A percentile compares a stretch with the other conserved stretches of the same genome.
Evolutionary conservation across 2,888 invertebrate species (phyloP).

Genomic region (Alsophila aescularia): DNA sequence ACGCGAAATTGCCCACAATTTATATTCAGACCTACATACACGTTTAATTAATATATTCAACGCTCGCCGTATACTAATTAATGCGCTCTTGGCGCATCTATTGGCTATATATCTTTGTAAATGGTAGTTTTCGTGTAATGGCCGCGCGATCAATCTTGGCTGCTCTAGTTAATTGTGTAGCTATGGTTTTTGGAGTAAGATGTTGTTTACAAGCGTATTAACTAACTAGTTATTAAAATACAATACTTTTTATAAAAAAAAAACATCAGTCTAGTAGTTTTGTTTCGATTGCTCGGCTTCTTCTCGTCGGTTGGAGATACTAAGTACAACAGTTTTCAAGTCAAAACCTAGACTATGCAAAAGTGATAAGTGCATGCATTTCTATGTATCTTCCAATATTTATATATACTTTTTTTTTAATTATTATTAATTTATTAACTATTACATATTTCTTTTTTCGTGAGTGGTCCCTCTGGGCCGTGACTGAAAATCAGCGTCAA

Average conservation of each 20-base stretch:
- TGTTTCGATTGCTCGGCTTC: too few relatives aligned
- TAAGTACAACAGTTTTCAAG: too few relatives aligned
- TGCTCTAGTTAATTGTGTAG: conserved; percentile 26
- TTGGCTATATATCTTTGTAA: conserved; percentile 40
- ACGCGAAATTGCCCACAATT: conserved; percentile 24
- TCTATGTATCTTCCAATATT: too few relatives aligned
- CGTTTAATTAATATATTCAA: conserved; percentile 32
- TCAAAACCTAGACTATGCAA: too few relatives aligned
- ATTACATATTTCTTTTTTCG: too few relatives aligned
- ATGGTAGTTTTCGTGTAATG: conserved; percentile 38
- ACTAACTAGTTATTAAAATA: background rate
- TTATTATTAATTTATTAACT: too few relatives aligned
- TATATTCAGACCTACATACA: conserved; percentile 27
- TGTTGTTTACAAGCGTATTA: conserved; percentile 2
- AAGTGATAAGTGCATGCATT: too few relatives aligned
- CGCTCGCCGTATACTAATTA: conserved; percentile 32
- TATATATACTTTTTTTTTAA: too few relatives aligned
- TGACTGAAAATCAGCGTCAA: too few relatives aligned
- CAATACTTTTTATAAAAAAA: too few relatives aligned
- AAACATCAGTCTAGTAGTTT: background rate
- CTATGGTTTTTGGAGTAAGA: conserved; percentile 13
- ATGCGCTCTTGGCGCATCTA: conserved; percentile 31
- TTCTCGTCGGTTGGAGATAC: too few relatives aligned
- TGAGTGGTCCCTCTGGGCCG: too few relatives aligned
- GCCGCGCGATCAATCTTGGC: conserved; percentile 32